These are phyloP conservation scores for Capitella teleta DNA, from an alignment of 1,140 invertebrate genomes.

Conservation along the genomic window DNA sequence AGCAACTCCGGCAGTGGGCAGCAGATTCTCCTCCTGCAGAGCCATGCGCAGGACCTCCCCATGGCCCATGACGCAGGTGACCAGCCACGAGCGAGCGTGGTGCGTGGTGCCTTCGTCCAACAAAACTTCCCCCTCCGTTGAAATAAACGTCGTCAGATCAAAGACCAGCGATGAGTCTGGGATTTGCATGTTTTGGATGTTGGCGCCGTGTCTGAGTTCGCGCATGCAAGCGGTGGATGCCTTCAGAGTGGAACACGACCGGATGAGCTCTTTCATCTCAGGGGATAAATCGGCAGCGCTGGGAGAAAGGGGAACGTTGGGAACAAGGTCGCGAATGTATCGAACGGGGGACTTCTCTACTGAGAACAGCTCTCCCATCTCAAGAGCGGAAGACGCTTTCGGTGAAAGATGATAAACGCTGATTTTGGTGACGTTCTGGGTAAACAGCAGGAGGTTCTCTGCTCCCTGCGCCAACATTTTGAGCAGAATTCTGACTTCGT, in stretches of 20 bases:
- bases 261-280: conserved; percentile 1
- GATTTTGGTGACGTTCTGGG: conserved; percentile 27
- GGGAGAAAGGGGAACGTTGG: not conserved
- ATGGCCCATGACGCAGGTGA: conserved; percentile 8
- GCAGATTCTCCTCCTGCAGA: conserved; percentile 9
- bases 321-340: conserved; percentile 10
- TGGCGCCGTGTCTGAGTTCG: not conserved
- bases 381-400: not conserved
- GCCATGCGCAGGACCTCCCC: conserved; percentile 12
- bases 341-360: conserved; percentile 10
- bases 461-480: conserved; percentile 19
- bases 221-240: conserved; percentile 2
- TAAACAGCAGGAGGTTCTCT: conserved; percentile 29
- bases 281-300: not conserved
- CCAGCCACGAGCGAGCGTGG: conserved; percentile 11
- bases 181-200: not conserved
- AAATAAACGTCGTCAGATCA: not conserved
- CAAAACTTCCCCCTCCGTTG: not conserved
- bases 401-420: conserved; percentile 22
- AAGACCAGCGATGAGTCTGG: not conserved
- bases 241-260: not conserved
- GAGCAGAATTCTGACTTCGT: conserved; percentile 22
- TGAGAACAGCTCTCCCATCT: conserved; percentile 8
- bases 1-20: conserved; percentile 12
- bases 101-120: not conserved